Percentiles rank a stretch among this genome's conserved stretches.
These are phyloP conservation scores for Chironomus tentans DNA, from an alignment of 2,888 invertebrate genomes.

Conservation along the genomic window DNA sequence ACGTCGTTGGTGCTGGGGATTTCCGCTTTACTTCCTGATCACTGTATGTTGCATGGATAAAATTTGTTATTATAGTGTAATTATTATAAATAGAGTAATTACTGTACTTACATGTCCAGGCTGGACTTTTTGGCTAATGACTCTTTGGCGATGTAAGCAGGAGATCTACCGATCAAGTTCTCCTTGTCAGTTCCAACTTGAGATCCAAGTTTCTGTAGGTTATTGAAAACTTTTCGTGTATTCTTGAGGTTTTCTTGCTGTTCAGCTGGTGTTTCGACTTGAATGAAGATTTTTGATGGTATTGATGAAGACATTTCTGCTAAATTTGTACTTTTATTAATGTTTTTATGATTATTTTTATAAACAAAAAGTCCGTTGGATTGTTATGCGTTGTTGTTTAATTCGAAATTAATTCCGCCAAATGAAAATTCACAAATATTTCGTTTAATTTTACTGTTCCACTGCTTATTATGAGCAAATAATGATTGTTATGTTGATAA, in stretches of 20 bases:
- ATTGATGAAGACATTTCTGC: conserved; percentile 32
- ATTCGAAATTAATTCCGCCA: neutral
- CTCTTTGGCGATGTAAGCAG: conserved; percentile 45
- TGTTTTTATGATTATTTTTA: neutral
- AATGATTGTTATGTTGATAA: too few species aligned
- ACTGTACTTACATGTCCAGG: conserved; percentile 37
- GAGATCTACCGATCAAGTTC: conserved; percentile 60
- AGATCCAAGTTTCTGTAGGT: conserved; percentile 51
- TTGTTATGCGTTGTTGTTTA: neutral
- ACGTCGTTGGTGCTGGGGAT: conserved; percentile 33
- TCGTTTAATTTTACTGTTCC: too few species aligned
- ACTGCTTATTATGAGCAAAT: too few species aligned
- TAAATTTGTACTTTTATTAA: neutral
- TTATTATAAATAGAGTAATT: too few species aligned
- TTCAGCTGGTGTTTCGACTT: conserved; percentile 41
- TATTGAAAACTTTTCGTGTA: conserved; percentile 61
- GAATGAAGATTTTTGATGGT: conserved; percentile 39
- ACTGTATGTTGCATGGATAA: conserved; percentile 35
- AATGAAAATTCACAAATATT: neutral
- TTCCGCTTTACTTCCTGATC: conserved; percentile 41
- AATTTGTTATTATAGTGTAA: too few species aligned
- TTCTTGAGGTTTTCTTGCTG: conserved; percentile 50
- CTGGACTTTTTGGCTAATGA: conserved; percentile 43
- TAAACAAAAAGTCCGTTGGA: too few species aligned
- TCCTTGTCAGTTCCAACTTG: conserved; percentile 54